Evolutionary conservation across 2,113 vertebrate species (phyloP).

Genomic region (Diphyllodes magnificus): DNA sequence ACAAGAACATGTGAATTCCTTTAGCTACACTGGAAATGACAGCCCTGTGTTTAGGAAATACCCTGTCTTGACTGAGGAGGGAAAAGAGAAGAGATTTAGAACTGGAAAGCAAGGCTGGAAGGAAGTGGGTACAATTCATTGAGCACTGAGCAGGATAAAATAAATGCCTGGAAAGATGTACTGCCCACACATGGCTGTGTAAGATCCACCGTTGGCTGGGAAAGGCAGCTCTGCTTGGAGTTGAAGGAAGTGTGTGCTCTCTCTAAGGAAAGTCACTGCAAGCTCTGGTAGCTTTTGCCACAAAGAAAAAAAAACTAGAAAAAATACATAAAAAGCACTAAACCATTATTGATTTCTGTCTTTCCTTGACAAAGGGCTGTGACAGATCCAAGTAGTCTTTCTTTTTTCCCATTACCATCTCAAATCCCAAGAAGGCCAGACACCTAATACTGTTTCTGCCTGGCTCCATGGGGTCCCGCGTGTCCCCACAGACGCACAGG

Average conservation of each 20-base stretch:
- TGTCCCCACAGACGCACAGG: too few species aligned
- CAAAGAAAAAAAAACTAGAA: neutral
- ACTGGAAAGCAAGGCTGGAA: neutral
- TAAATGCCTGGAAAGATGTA: neutral
- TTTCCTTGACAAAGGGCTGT: neutral
- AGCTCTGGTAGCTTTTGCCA: neutral
- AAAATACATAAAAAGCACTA: neutral
- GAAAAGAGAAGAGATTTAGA: neutral
- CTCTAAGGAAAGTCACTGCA: neutral
- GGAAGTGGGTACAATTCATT: neutral
- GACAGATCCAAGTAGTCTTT: neutral
- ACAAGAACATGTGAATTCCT: neutral
- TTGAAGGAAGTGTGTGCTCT: neutral
- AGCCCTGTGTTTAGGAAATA: neutral
- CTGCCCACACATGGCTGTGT: neutral
- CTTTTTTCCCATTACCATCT: neutral
- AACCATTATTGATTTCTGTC: neutral
- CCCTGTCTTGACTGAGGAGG: neutral
- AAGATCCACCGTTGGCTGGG: neutral
- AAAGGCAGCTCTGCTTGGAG: neutral
- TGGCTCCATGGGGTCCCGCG: too few species aligned
- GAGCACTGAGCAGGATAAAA: neutral
- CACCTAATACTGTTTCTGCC: neutral
- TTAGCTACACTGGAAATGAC: neutral
- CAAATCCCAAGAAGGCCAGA: neutral